Base-by-base conservation (phyloP, 2,113 vertebrate genomes). In the Hippopotamus amphibius region DNA sequence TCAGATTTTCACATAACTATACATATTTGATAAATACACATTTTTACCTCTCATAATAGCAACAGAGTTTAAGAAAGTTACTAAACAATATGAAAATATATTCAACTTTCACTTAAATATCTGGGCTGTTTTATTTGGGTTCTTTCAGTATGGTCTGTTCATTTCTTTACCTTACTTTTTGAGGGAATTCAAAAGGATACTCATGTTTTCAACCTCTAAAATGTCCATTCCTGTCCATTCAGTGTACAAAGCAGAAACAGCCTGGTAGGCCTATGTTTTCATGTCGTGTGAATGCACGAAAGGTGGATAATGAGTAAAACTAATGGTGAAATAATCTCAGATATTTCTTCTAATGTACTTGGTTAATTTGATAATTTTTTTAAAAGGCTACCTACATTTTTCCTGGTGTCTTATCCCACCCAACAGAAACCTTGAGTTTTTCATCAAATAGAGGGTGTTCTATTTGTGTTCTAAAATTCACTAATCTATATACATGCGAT, bases 11-110 rank as follows among this genome's bases (percentile, higher is more conserved):
- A 77, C 93, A 98, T 5, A 33, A 72, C 97, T 97, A 95, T 50
- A 98, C 88, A 98, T 66, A 97, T 66, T 93, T 97, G 50, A 95
- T 96, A 97, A 94, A 89, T 68, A 98, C 94, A 98, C 88, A 97
- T 92, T 97, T 95, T 95, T 82, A 93, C 63, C 92, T 96, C 76
- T 97, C 71, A 89, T 91, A 84, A 88, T 83, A 77, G 66, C 85
- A 88, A 96, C 80, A 69, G 93, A 91, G 85, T 96, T 95, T 86
- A 97, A 92, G 95, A 77, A 95, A 86, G 69, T 77, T 87, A 82
- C 88, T 88, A 88, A 92, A 97, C 97, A 94, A 94, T 96, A 96
- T 41, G 69, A 97, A 97, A 95, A 97, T 96, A 97, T 95, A 86
- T 90, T 94, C 97, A 97, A 95, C 79, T 96, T 89, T 90, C 82